These are phyloP conservation scores for Coenonympha glycerion DNA, from an alignment of 2,888 invertebrate species.

Conservation along the genomic window DNA sequence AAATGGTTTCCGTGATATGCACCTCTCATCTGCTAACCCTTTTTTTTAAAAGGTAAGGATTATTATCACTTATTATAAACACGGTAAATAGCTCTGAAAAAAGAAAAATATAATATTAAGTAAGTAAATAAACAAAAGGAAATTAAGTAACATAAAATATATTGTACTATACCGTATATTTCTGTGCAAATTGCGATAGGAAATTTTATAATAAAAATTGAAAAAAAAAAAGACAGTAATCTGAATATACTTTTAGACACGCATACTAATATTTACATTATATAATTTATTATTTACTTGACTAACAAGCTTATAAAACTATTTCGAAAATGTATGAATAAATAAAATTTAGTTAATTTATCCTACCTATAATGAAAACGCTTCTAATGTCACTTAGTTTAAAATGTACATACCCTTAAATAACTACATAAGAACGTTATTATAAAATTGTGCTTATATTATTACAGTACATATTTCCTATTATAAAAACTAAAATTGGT, in stretches of 20 bases:
- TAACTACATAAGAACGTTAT: conserved; percentile 9
- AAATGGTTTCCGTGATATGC: no score
- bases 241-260: conserved; percentile 30
- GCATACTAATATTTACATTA: conserved; percentile 29
- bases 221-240: conserved; percentile 25
- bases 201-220: conserved; percentile 25
- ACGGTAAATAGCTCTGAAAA: no score
- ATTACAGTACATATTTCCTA: not conserved
- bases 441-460: conserved; percentile 19
- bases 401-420: conserved; percentile 9
- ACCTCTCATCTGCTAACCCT: no score
- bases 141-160: conserved; percentile 34
- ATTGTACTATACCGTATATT: conserved; percentile 52
- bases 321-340: conserved; percentile 24
- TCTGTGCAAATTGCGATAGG: conserved; percentile 32
- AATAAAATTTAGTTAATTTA: conserved; percentile 20
- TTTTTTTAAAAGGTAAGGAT: no score
- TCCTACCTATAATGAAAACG: conserved; percentile 28
- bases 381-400: conserved; percentile 23
- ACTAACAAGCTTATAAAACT: conserved; percentile 20
- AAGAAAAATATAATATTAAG: not conserved
- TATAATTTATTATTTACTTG: conserved; percentile 18
- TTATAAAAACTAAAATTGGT: conserved; percentile 12
- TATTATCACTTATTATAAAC: no score
- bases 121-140: conserved; percentile 10